Conservation (phyloP, 1,140 invertebrate genomes). For the Brachionus plicatilis region DNA sequence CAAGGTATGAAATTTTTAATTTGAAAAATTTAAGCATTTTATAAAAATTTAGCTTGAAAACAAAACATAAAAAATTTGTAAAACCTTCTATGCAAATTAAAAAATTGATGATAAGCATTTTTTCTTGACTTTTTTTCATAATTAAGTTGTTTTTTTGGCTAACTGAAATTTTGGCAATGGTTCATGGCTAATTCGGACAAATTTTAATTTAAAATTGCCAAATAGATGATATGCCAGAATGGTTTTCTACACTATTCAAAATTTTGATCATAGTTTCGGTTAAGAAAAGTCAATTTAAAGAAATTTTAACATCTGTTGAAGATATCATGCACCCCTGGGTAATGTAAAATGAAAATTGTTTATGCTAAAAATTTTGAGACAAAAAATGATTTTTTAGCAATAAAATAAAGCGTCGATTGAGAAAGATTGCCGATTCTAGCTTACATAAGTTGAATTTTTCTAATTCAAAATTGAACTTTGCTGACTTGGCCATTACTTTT, state of each 20-base stretch:
- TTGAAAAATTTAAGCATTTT: neutral
- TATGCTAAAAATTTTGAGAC: neutral
- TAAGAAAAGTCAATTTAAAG: neutral
- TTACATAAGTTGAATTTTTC: neutral
- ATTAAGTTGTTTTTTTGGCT: neutral
- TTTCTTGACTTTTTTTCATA: neutral
- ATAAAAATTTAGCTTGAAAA: neutral
- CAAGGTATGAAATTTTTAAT: neutral
- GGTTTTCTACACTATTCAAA: neutral
- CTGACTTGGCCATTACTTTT: neutral
- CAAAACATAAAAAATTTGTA: neutral
- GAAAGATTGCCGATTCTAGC: neutral
- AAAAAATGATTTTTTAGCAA: neutral
- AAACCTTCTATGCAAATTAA: neutral
- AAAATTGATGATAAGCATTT: neutral
- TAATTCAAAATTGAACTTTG: neutral
- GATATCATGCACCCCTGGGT: neutral
- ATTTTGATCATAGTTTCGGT: neutral
- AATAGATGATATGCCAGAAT: neutral
- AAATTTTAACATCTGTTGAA: neutral
- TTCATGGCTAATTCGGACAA: neutral
- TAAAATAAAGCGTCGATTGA: neutral
- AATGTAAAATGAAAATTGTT: neutral
- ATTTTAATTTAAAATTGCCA: neutral
- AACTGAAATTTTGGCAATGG: neutral